Base-by-base conservation (phyloP, 37 sponge, comb jelly and placozoan genomes). In the Spongilla lacustris region DNA sequence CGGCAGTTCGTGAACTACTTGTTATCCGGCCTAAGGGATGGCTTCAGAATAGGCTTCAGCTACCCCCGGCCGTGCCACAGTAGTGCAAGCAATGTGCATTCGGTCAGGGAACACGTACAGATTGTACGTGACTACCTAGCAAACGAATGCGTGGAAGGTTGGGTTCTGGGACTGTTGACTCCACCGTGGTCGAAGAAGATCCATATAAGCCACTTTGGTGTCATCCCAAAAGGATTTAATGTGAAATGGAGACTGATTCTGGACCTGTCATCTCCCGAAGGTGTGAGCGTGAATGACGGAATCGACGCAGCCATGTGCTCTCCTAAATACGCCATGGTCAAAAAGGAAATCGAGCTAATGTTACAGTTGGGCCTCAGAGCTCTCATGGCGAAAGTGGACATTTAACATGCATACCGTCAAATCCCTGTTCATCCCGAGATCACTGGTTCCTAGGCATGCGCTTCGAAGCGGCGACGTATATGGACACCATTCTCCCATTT, bases 361-460 rank as follows among this genome's bases (percentile, higher is more conserved):
- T 58, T 58, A 17, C 14, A 14, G 58, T 1, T 58, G 19, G 58
- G 58, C 58, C 27, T 31, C 1, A 66, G 80, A 25, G 66, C 80
- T 22, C 21, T 38, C 2, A 34, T 77, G 36, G 78, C 78, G 23
- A 79, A 49, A 79, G 24, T 79, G 24, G 80, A 79, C 66, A 41
- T 79, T 14, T 12, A 33, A 79, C 34, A 66, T 17, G 80, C 66
- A 24, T 49, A 77, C 49, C 73, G 27, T 13, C 28, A 13, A 32
- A 13, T 72, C 28, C 73, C 27, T 21, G 48, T 77, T 36, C 78
- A 77, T 77, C 78, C 78, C 26, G 48, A 72, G 19, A 58, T 58
- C 58, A 14, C 12, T 6, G 58, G 58, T 17, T 58, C 14, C 58
- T 58, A 13, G 21, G 58, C 58, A 58, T 58, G 73, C 28, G 31